Evolutionary conservation across 2,797 vertebrate species (phyloP).

Genomic region (Enteromius viviparus): DNA sequence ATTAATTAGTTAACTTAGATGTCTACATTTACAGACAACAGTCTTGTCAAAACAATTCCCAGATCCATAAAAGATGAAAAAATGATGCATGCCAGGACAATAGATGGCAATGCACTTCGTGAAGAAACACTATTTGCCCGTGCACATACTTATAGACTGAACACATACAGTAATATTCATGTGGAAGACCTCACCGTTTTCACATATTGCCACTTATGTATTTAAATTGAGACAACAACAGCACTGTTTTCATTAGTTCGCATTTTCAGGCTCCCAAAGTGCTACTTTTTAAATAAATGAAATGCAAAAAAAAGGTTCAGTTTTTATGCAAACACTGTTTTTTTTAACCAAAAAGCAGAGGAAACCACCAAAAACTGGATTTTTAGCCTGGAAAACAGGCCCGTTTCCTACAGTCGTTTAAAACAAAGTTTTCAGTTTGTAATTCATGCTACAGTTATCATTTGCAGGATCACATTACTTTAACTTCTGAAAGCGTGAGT

Average conservation of each 20-base stretch:
- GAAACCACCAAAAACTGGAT: neutral
- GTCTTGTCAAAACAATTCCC: neutral
- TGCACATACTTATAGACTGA: neutral
- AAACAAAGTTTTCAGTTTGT: conserved; percentile 26
- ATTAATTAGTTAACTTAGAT: neutral
- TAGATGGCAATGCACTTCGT: neutral
- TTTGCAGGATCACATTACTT: conserved; percentile 28
- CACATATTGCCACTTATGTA: neutral
- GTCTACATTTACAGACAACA: neutral
- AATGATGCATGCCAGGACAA: neutral
- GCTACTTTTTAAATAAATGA: neutral
- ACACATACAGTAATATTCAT: neutral
- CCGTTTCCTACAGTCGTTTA: neutral
- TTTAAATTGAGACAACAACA: neutral
- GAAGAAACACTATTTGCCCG: neutral
- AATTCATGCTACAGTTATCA: conserved; percentile 38
- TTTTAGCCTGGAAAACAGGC: conserved; percentile 1
- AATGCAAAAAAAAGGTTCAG: neutral
- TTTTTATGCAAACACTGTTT: neutral
- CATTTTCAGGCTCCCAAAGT: neutral
- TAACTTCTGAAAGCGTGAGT: conserved; percentile 36
- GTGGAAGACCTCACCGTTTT: neutral
- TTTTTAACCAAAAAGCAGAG: neutral
- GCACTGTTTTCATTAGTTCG: neutral
- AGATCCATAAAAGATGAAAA: neutral